Evolutionary conservation across 2,113 vertebrate genomes (phyloP).

Genomic region (Tupaia tana): DNA sequence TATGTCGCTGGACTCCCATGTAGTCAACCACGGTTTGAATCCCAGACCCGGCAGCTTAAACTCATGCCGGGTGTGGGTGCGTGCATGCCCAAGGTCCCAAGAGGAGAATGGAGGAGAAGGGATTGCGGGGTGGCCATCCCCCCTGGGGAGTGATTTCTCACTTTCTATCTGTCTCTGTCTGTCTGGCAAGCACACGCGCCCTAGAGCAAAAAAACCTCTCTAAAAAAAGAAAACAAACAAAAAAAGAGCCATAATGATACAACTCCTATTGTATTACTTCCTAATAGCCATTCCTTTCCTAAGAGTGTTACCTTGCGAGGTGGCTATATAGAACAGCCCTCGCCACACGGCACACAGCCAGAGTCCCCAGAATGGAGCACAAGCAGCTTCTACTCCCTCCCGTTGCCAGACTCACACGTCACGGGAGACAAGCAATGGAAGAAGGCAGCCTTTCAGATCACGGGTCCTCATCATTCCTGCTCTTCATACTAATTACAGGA

Average conservation of each 20-base stretch:
- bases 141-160: too few relatives aligned
- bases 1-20: too few relatives aligned
- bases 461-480: slow-evolving; percentile 71
- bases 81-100: too few relatives aligned
- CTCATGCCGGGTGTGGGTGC: too few relatives aligned
- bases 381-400: slow-evolving; percentile 53
- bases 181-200: too few relatives aligned
- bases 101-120: too few relatives aligned
- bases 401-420: slow-evolving; percentile 62
- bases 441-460: slow-evolving; percentile 65
- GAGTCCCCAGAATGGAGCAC: not conserved
- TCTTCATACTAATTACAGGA: slow-evolving; percentile 80
- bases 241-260: not conserved
- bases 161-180: too few relatives aligned
- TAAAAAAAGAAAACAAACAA: too few relatives aligned
- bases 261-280: not conserved
- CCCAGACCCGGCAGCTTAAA: too few relatives aligned
- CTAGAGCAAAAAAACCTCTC: too few relatives aligned
- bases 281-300: not conserved
- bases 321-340: not conserved
- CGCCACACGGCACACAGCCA: not conserved
- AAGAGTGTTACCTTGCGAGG: not conserved
- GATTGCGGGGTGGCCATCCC: too few relatives aligned
- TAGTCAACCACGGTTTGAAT: too few relatives aligned
- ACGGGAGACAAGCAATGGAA: slow-evolving; percentile 78